Evolutionary conservation across 2,888 invertebrate species (phyloP), one percentile per base, ranked within the genome.

Genomic region (Chrysopilus asiliformis): DNA sequence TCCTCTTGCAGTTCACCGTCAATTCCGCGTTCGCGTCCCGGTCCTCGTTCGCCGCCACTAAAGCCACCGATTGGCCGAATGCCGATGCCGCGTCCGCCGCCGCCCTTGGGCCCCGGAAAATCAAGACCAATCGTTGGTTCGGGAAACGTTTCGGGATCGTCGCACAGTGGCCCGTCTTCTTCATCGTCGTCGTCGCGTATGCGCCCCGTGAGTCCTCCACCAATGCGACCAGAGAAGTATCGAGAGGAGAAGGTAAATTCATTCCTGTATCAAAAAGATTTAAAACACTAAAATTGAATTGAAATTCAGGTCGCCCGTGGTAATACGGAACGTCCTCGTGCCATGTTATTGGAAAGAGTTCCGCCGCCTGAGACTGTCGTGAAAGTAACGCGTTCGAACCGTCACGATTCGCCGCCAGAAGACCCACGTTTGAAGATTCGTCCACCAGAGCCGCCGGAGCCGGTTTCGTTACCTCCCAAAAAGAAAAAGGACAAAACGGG

Each of bases 1-100:
- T 20, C 2, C 50, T 68, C 71, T 47, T 70, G 68, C 3, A 68
- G 74, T 28, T 74, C 78, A 1, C 58, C 68, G 12, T 71, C 79
- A 7, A 64, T 71, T 1, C 69, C 74, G 14, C 60, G 66, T 28
- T 63, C 68, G 20, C 65, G 68, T 32, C 43, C 27, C 7, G 47
- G 57, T 34, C 57, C 62, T 32, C 62, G 61, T 49, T 58, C 60
- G 41, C 60, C 63, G 25, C 60, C 60, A 30, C 60, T 53, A 44
- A 57, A 60, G 48, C 27, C 39, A 15, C n/a, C 35, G 29, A 12
- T 30, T 18, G 39, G 12, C 49, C 51, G 22, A 40, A 47, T 32
- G 25, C 32, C 38, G 8, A 14, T 28, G 1, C 42, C 45, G 44
- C 53, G 54, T 42, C 52, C 43, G 13, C 53, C 57, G 14, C 43